Evolutionary conservation across 1,140 invertebrate species (phyloP).

Genomic region (Odontomachus brunneus): DNA sequence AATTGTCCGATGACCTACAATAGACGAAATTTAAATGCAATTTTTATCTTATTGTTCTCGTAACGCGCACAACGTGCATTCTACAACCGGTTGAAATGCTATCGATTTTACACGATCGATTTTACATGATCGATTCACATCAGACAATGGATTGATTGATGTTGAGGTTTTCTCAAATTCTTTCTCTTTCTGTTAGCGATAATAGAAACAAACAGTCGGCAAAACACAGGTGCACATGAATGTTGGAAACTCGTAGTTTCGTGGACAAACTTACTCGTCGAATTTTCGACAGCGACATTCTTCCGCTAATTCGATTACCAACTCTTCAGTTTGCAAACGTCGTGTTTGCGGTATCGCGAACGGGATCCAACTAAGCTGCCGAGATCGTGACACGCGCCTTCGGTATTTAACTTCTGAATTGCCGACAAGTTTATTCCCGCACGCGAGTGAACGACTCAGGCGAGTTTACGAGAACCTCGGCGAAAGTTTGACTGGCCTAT

Average conservation of each 20-base stretch:
- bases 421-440: slow-evolving; percentile 2
- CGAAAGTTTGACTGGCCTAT: slow-evolving; percentile 52
- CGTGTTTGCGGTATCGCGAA: slow-evolving; percentile 7
- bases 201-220: too few species aligned
- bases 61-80: not conserved
- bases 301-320: not conserved
- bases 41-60: not conserved
- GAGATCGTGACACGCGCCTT: slow-evolving; percentile 7
- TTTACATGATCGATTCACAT: too few species aligned
- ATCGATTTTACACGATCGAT: not conserved
- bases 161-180: too few species aligned
- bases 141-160: too few species aligned
- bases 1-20: not conserved
- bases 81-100: not conserved
- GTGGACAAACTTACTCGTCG: not conserved
- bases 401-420: slow-evolving; percentile 40
- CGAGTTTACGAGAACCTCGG: slow-evolving; percentile 31
- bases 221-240: too few species aligned
- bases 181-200: too few species aligned
- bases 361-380: not conserved
- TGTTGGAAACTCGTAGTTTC: too few species aligned
- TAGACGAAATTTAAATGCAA: not conserved
- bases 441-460: slow-evolving; percentile 4
- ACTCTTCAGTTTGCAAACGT: not conserved
- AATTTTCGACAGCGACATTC: not conserved